These are phyloP conservation scores for Drosophila sproati DNA, from an alignment of 1,140 invertebrate species.

Conservation along the genomic window DNA sequence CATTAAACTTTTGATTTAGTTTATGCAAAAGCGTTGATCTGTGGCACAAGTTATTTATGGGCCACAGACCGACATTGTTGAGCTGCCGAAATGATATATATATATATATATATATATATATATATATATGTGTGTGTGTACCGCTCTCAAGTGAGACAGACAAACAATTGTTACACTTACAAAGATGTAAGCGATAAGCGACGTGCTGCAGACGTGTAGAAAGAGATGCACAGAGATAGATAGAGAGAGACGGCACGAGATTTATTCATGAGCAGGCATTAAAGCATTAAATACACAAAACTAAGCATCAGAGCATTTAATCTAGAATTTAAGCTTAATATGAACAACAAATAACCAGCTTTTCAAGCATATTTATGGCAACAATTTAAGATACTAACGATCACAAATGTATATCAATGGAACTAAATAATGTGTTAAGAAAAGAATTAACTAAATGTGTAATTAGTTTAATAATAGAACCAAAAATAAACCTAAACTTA, in stretches of 20 bases:
- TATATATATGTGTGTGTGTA: not conserved
- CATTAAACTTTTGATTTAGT: constrained; percentile 80
- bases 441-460: no score
- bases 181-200: constrained; percentile 9
- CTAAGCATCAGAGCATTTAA: not conserved
- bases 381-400: not conserved
- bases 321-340: not conserved
- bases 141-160: constrained; percentile 18
- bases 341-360: not conserved
- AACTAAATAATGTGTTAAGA: no score
- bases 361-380: not conserved
- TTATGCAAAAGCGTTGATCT: constrained; percentile 69
- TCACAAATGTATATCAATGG: no score
- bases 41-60: constrained; percentile 66
- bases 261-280: not conserved
- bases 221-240: not conserved
- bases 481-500: no score
- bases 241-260: not conserved
- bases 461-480: no score
- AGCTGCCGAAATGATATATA: constrained; percentile 28
- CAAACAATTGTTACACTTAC: constrained; percentile 18
- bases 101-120: no score
- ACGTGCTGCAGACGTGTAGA: constrained; percentile 3
- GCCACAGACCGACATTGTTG: not conserved
- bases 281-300: not conserved